These are phyloP conservation scores for Tetramorium parvispinum DNA, from an alignment of 1,140 invertebrate species.

Conservation along the genomic window DNA sequence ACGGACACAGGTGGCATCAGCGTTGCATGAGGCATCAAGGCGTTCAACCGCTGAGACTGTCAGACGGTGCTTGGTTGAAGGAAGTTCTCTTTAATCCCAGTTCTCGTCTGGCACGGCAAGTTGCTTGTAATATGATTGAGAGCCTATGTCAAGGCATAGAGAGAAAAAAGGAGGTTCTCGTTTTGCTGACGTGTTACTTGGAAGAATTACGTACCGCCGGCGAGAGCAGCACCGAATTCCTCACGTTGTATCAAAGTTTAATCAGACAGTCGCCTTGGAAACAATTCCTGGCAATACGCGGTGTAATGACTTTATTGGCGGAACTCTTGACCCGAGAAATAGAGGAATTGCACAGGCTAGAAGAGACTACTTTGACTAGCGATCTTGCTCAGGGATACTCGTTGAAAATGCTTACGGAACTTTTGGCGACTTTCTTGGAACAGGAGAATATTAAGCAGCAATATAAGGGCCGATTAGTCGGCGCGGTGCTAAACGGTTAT, in stretches of 20 bases:
- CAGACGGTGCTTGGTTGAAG: constrained; percentile 93
- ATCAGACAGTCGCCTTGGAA: constrained; percentile 95
- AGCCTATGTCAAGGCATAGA: constrained; percentile 91
- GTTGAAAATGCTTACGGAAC: constrained; percentile 94
- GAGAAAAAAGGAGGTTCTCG: constrained; percentile 91
- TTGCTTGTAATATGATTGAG: constrained; percentile 95
- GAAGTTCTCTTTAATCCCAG: constrained; percentile 96
- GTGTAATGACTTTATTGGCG: constrained; percentile 94
- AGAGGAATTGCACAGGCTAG: constrained; percentile 92
- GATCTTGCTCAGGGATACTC: constrained; percentile 97
- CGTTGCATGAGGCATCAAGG: constrained; percentile 80
- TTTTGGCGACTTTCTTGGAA: constrained; percentile 94
- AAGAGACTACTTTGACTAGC: constrained; percentile 96
- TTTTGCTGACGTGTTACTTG: constrained; percentile 95
- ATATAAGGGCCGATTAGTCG: constrained; percentile 95
- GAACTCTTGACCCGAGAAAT: constrained; percentile 95
- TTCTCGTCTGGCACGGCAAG: constrained; percentile 94
- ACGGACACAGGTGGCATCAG: constrained; percentile 88
- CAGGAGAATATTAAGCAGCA: constrained; percentile 93
- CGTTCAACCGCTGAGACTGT: constrained; percentile 85
- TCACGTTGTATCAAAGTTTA: constrained; percentile 93
- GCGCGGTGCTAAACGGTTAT: constrained; percentile 97
- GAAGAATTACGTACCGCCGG: constrained; percentile 94
- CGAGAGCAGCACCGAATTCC: constrained; percentile 96
- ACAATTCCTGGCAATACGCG: constrained; percentile 95